A percentile compares a stretch with the other conserved stretches of the same genome.
Conservation (phyloP, 2,888 invertebrate genomes). For the Nyleta sp. region DNA sequence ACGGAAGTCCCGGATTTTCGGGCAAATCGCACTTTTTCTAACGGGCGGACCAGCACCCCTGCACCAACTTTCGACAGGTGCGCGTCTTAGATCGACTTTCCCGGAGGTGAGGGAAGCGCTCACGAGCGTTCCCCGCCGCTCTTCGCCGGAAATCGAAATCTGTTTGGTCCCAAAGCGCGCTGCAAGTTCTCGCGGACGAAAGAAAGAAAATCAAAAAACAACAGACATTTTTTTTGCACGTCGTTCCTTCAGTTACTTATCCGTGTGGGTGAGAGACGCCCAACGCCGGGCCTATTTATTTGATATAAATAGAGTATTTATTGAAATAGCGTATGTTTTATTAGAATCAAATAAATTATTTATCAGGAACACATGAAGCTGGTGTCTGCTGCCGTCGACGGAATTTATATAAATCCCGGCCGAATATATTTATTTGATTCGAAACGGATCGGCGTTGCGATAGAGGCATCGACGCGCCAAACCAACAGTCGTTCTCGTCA, state of each 20-base stretch:
- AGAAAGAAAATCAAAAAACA: too few species aligned
- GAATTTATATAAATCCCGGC: conserved; percentile 51
- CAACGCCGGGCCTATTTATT: conserved; percentile 37
- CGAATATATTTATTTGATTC: conserved; percentile 34
- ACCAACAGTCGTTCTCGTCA: too few species aligned
- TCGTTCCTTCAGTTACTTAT: too few species aligned
- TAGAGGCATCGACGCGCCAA: too few species aligned
- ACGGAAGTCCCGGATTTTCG: conserved; percentile 78
- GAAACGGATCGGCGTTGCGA: background rate
- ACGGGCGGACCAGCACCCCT: conserved; percentile 69
- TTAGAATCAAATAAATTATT: conserved; percentile 64
- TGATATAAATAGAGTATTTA: conserved; percentile 61
- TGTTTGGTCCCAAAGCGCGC: too few species aligned
- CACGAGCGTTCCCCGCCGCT: background rate
- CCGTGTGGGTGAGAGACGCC: too few species aligned
- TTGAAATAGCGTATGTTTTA: conserved; percentile 62
- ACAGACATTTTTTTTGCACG: too few species aligned
- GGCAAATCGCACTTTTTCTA: conserved; percentile 78
- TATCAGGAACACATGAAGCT: conserved; percentile 49
- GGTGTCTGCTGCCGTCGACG: conserved; percentile 13
- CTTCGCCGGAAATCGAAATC: too few species aligned
- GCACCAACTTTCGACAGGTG: conserved; percentile 65
- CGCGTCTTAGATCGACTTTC: conserved; percentile 16
- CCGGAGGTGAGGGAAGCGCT: too few species aligned
- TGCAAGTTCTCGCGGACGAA: too few species aligned